phyloP scores from a whole-genome alignment of 2,888 invertebrate species.

The Neoascia interrupta region DNA sequence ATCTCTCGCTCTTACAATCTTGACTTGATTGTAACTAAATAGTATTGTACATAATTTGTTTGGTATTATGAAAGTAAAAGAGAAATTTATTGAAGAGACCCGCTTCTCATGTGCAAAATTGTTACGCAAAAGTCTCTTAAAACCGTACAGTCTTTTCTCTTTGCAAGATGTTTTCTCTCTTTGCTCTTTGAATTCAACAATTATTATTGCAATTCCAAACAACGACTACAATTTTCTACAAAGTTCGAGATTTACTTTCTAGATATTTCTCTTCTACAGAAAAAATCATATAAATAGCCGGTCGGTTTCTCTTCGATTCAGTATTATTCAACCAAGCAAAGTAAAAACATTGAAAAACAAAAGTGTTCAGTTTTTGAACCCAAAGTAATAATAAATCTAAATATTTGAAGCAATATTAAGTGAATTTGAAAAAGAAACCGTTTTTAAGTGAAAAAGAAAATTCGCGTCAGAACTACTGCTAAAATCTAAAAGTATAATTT shows the following conservation, averaged over 20 bases:
- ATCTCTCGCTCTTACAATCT: too few species aligned
- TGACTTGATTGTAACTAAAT: too few species aligned
- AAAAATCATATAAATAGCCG: conserved; percentile 30
- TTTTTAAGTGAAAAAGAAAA: not conserved
- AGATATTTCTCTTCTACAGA: conserved; percentile 7
- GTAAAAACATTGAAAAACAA: conserved; percentile 80
- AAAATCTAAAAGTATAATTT: too few species aligned
- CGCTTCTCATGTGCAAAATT: too few species aligned
- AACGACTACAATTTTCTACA: conserved; percentile 13
- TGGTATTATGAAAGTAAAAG: too few species aligned
- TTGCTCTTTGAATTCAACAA: not conserved
- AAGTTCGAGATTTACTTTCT: not conserved
- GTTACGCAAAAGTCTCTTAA: too few species aligned
- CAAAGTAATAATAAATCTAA: not conserved
- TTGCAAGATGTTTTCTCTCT: too few species aligned
- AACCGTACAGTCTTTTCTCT: too few species aligned
- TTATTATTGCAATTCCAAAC: too few species aligned
- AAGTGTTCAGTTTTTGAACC: not conserved
- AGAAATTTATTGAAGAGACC: too few species aligned
- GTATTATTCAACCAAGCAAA: not conserved
- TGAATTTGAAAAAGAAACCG: not conserved
- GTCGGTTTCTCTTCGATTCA: not conserved
- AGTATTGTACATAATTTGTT: too few species aligned
- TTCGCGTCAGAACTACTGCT: too few species aligned
- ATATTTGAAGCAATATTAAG: not conserved